These are phyloP conservation scores for Mimas tiliae DNA, from an alignment of 2,888 invertebrate genomes.

Conservation along the genomic window DNA sequence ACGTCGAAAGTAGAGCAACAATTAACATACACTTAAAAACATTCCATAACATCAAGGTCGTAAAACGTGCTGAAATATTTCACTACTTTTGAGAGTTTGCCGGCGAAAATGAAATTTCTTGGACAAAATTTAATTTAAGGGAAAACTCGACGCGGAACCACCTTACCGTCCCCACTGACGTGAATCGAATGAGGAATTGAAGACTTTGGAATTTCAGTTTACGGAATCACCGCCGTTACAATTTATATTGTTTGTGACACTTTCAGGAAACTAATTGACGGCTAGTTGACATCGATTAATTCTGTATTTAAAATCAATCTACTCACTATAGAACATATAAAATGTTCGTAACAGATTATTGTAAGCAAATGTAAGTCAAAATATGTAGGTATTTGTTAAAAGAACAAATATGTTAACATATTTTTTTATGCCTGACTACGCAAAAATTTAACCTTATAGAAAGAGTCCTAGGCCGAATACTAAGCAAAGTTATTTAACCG, in stretches of 20 bases:
- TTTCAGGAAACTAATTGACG: neutral
- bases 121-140: slow-evolving; percentile 49
- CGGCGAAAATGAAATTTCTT: slow-evolving; percentile 52
- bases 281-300: neutral
- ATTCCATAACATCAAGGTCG: slow-evolving; percentile 6
- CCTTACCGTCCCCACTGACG: slow-evolving; percentile 34
- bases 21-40: neutral
- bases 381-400: no score
- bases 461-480: neutral
- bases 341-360: no score
- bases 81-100: slow-evolving; percentile 34
- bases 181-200: slow-evolving; percentile 43
- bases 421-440: neutral
- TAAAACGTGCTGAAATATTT: slow-evolving; percentile 35
- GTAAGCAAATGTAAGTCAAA: no score
- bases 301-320: neutral
- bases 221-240: slow-evolving; percentile 31
- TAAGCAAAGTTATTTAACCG: neutral
- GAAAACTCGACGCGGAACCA: slow-evolving; percentile 41
- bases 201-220: slow-evolving; percentile 33
- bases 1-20: neutral
- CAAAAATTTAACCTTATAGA: neutral
- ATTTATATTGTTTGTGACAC: slow-evolving; percentile 30
- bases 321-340: neutral
- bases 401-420: no score